Percentiles rank a stretch among this genome's conserved stretches.
phyloP scores from a whole-genome alignment of 2,113 vertebrate species.

The Tetrax tetrax region DNA sequence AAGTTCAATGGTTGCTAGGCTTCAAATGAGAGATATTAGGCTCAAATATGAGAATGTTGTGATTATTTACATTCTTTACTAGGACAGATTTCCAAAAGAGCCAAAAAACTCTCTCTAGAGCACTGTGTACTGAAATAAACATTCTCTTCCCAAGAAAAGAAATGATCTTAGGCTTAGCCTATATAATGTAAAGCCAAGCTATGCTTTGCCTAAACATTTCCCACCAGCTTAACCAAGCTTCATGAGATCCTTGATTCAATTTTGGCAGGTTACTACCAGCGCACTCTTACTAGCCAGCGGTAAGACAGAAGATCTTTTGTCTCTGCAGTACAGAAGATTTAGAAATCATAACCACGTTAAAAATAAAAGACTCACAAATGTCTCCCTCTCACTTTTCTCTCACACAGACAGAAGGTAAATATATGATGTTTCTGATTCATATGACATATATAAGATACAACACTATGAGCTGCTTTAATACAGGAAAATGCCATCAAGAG shows the following conservation, averaged over 20 bases:
- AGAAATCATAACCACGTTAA: neutral
- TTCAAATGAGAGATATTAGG: neutral
- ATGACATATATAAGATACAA: neutral
- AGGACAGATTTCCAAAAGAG: neutral
- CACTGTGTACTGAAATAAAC: neutral
- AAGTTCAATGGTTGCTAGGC: neutral
- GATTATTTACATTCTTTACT: neutral
- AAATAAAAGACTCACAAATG: neutral
- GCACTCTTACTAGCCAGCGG: neutral
- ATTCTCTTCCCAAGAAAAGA: neutral
- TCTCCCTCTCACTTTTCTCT: neutral
- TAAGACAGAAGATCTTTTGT: neutral
- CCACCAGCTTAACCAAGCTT: neutral
- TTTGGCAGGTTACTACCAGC: neutral
- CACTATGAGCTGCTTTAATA: neutral
- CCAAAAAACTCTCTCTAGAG: neutral
- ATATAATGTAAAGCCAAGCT: neutral
- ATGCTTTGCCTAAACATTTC: neutral
- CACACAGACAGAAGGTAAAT: neutral
- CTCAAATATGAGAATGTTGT: neutral
- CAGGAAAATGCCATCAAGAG: neutral
- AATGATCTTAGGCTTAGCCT: neutral
- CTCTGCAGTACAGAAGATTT: neutral
- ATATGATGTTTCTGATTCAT: neutral
- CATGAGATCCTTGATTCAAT: fast-evolving